Evolutionary conservation across 2,797 vertebrate species (phyloP).

Genomic region (Chiropotes sagulatus): DNA sequence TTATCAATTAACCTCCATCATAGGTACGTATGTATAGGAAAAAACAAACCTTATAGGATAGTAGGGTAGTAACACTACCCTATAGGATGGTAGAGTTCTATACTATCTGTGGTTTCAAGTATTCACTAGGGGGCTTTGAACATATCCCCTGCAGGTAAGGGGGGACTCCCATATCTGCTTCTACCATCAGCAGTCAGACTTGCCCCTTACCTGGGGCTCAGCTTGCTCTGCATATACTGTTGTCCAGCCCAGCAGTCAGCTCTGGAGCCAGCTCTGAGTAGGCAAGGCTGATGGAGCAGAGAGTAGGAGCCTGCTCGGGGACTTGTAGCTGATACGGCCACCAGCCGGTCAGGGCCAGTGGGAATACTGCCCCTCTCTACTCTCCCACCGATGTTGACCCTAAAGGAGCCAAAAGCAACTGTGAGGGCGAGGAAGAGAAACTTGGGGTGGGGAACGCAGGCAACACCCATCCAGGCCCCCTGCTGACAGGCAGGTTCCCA

Average conservation of each 20-base stretch:
- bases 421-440: not conserved
- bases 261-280: not conserved
- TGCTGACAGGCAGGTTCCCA: not conserved
- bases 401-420: not conserved
- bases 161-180: not conserved
- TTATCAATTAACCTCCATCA: not conserved
- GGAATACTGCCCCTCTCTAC: not conserved
- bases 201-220: not conserved
- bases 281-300: not conserved
- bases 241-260: not conserved
- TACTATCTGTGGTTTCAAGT: not conserved
- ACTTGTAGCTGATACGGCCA: not conserved
- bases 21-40: not conserved
- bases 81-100: not conserved
- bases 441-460: not conserved
- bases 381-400: fast-evolving
- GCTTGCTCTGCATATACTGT: not conserved
- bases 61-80: not conserved
- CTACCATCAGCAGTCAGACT: not conserved
- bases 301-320: not conserved
- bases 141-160: no score
- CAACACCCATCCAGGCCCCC: not conserved
- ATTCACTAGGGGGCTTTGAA: not conserved
- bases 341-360: not conserved
- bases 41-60: not conserved